Evolutionary conservation across 2,888 invertebrate species (phyloP), one percentile per base, ranked within the genome.

Genomic region (Deroplatys truncata): DNA sequence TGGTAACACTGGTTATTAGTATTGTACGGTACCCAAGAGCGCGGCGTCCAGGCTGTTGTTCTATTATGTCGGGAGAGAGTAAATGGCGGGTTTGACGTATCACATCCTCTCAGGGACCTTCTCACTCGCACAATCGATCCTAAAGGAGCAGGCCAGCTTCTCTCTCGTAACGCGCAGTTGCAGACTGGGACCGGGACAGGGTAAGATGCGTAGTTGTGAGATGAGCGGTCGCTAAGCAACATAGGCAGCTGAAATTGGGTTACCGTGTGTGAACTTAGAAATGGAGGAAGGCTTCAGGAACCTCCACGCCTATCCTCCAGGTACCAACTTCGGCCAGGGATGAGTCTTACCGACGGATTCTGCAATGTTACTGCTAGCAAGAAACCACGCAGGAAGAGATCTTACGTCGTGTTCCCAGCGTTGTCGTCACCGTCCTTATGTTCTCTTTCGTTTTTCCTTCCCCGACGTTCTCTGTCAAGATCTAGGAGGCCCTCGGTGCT

Each of bases 201-300:
- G 56, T 16, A 20, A 82, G 87, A 87, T 87, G 87, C 87, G 82
- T 87, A 87, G 86, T 86, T 86, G 72, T 72, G 82, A 72, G 82
- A 86, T 82, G 85, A 29, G 16, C 43, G 43, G 87, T 87, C 87
- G 82, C 87, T 87, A 83, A n/a, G 87, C 87, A 87, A 87, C 87
- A 43, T 43, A 82, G 87, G 25, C 56, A 72, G 56, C 20, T 72
- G 56, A 72, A 72, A 72, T 25, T 72, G 56, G 56, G 56, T 72
- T 72, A 72, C 5, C 7, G 56, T 72, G 56, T 20, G 16, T 9
- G 56, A 20, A 72, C 20, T 9, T 82, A 87, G 83, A 87, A 87
- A 87, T 87, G 87, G 31, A 82, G n/a, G 25, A 35, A n/a, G 87
- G 35, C 29, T 35, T 82, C 43, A 20, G n/a, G n/a, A 35, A 82